Evolutionary conservation across 2,888 invertebrate genomes (phyloP).

Genomic region (Trichogramma evanescens): DNA sequence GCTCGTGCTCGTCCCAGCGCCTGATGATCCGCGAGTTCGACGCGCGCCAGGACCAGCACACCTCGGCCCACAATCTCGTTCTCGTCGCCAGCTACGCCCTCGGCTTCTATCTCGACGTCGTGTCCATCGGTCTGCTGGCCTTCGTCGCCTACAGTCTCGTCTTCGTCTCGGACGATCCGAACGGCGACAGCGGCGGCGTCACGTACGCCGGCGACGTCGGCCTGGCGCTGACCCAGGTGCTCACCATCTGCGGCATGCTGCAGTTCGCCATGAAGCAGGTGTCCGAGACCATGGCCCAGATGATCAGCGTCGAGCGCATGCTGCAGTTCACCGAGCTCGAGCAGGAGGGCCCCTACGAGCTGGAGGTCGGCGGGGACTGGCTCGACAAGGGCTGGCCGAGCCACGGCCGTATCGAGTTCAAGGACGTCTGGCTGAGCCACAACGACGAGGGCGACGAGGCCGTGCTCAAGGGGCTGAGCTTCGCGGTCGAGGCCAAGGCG

Average conservation of each 20-base stretch:
- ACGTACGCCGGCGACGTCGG: conserved; percentile 63
- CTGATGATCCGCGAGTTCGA: conserved; percentile 72
- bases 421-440: conserved; percentile 60
- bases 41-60: conserved; percentile 62
- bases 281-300: conserved; percentile 67
- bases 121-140: conserved; percentile 56
- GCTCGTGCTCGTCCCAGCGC: conserved; percentile 68
- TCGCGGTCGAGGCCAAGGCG: conserved; percentile 61
- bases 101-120: conserved; percentile 59
- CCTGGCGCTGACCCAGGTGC: conserved; percentile 60
- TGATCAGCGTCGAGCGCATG: conserved; percentile 74
- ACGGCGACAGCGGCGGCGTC: conserved; percentile 31
- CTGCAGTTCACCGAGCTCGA: conserved; percentile 70
- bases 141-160: conserved; percentile 58
- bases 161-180: conserved; percentile 44
- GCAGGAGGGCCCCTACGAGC: conserved; percentile 55
- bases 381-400: conserved; percentile 63
- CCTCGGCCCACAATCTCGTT: conserved; percentile 57
- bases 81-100: conserved; percentile 58
- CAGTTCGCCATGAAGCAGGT: conserved; percentile 74
- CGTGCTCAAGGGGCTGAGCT: conserved; percentile 66
- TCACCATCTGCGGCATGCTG: conserved; percentile 71
- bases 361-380: conserved; percentile 50
- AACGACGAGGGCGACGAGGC: conserved; percentile 57
- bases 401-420: conserved; percentile 58